Percentiles rank a stretch among this genome's conserved stretches.
Evolutionary conservation across 2,113 vertebrate genomes (phyloP).

Genomic region (Pedetes capensis): DNA sequence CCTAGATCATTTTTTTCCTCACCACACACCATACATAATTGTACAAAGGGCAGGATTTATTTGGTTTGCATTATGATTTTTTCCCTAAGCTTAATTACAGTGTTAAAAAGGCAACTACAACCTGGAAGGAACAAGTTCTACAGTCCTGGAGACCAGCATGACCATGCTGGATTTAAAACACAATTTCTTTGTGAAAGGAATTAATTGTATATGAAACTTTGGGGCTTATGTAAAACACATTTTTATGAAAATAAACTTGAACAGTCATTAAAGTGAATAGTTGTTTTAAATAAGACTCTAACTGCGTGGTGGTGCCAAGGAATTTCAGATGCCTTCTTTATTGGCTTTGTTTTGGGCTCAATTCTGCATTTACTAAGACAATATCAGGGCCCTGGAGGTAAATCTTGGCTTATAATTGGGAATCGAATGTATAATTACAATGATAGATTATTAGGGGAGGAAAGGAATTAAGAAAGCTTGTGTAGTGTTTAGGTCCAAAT

Average conservation of each 20-base stretch:
- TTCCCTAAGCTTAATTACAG: slow-evolving; percentile 74
- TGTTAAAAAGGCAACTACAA: slow-evolving; percentile 70
- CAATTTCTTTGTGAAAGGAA: slow-evolving; percentile 67
- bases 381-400: slow-evolving; percentile 53
- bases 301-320: slow-evolving; percentile 33
- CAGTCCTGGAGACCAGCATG: slow-evolving; percentile 64
- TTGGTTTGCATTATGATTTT: slow-evolving; percentile 70
- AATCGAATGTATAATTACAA: slow-evolving; percentile 60
- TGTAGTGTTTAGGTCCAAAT: slow-evolving; percentile 48
- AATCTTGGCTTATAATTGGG: slow-evolving; percentile 52
- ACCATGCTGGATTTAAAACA: slow-evolving; percentile 61
- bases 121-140: slow-evolving; percentile 64
- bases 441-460: slow-evolving; percentile 44
- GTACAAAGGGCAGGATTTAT: slow-evolving; percentile 71
- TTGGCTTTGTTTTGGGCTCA: slow-evolving; percentile 66
- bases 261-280: slow-evolving; percentile 74
- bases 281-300: slow-evolving; percentile 70
- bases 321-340: slow-evolving; percentile 58
- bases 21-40: slow-evolving; percentile 73
- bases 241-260: slow-evolving; percentile 79
- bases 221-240: slow-evolving; percentile 74
- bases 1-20: slow-evolving; percentile 62
- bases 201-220: slow-evolving; percentile 77
- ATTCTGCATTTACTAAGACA: slow-evolving; percentile 62
- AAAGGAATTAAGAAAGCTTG: slow-evolving; percentile 44